phyloP scores from a whole-genome alignment of 2,888 invertebrate genomes.

The Pherbina coryleti region DNA sequence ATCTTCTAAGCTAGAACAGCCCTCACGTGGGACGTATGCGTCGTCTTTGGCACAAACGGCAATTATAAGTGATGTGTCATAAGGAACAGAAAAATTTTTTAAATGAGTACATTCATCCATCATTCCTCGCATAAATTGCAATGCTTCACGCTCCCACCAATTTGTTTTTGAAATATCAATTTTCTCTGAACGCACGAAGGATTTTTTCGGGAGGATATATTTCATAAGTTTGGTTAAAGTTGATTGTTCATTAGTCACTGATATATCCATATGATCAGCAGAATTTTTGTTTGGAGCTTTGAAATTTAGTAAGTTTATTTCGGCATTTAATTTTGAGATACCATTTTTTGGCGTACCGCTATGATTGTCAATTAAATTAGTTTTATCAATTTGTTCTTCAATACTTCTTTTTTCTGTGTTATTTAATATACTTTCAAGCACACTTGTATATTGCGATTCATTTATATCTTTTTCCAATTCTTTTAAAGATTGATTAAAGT shows the following conservation, averaged over 20 bases:
- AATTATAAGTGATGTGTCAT: slow-evolving; percentile 90
- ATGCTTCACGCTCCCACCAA: slow-evolving; percentile 82
- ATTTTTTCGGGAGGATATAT: slow-evolving; percentile 60
- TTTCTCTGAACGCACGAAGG: slow-evolving; percentile 52
- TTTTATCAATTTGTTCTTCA: neutral
- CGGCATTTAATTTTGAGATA: too few relatives aligned
- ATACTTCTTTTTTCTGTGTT: neutral
- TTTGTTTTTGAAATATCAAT: slow-evolving; percentile 76
- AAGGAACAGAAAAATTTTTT: slow-evolving; percentile 89
- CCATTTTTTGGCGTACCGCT: neutral
- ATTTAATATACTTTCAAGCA: neutral
- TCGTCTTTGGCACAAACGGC: slow-evolving; percentile 91
- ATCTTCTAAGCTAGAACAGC: slow-evolving; percentile 84
- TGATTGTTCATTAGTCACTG: slow-evolving; percentile 45
- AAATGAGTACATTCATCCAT: slow-evolving; percentile 99
- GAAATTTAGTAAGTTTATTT: neutral
- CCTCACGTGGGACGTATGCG: slow-evolving; percentile 90
- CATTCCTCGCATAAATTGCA: slow-evolving; percentile 95
- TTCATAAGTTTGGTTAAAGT: slow-evolving; percentile 66
- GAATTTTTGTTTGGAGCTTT: neutral
- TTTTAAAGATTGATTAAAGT: slow-evolving; percentile 72
- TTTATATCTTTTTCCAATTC: slow-evolving; percentile 68
- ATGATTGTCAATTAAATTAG: slow-evolving; percentile 54
- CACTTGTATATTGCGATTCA: slow-evolving; percentile 42
- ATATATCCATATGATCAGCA: neutral